Conservation (phyloP, 2,888 invertebrate genomes). For the Callyntrura guangdongensis region DNA sequence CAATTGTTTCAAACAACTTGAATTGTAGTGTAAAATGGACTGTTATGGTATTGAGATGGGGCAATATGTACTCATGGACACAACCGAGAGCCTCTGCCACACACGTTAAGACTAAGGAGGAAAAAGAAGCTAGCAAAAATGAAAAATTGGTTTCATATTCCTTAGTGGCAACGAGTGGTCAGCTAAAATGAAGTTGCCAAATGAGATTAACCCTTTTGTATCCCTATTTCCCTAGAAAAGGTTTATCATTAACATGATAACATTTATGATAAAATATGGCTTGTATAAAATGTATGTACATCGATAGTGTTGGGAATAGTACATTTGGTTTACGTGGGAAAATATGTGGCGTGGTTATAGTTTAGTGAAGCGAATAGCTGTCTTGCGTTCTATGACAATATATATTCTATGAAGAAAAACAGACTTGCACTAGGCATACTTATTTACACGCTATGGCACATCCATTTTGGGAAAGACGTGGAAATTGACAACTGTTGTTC, state of each 20-base stretch:
- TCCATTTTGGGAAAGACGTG: too few species aligned
- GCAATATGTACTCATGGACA: neutral
- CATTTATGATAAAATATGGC: too few species aligned
- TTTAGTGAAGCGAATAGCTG: too few species aligned
- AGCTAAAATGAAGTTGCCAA: constrained; percentile 22
- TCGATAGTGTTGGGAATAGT: too few species aligned
- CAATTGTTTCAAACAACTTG: constrained; percentile 71
- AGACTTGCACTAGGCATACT: too few species aligned
- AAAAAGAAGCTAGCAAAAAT: constrained; percentile 43
- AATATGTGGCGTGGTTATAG: too few species aligned
- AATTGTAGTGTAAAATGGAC: constrained; percentile 21
- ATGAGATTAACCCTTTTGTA: constrained; percentile 40
- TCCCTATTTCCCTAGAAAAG: neutral
- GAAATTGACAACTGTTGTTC: too few species aligned
- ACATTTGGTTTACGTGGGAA: too few species aligned
- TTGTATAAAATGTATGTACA: too few species aligned
- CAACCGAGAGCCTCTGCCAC: neutral
- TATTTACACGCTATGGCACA: too few species aligned
- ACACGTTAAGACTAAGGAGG: neutral
- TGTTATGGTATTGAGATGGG: constrained; percentile 46
- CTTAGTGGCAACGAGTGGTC: constrained; percentile 40
- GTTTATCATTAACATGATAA: neutral
- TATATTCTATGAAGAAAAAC: too few species aligned
- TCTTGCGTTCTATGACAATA: too few species aligned
- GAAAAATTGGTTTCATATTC: constrained; percentile 53